These are phyloP conservation scores for Hyaena hyaena DNA, from an alignment of 2,113 vertebrate species.

Conservation along the genomic window DNA sequence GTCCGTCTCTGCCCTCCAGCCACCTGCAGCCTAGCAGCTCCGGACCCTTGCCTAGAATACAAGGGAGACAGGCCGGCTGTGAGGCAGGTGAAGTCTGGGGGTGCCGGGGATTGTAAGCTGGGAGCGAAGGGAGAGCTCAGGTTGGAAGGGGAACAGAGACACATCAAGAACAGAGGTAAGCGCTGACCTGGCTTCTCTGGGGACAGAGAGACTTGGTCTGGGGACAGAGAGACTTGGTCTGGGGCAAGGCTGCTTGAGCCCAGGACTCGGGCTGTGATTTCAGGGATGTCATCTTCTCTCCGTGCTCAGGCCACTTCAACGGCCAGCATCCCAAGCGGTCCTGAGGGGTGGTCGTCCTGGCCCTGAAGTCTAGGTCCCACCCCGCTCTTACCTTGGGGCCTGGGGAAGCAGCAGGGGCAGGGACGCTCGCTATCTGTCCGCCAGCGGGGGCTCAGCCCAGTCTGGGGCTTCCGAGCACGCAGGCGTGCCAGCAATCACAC, in stretches of 20 bases:
- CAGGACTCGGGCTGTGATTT: background rate
- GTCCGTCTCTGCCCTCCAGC: fast-evolving
- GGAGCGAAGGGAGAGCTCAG: background rate
- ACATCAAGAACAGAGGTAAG: background rate
- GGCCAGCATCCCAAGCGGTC: background rate
- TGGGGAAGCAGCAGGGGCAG: background rate
- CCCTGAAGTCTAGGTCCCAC: background rate
- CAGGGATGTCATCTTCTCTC: background rate
- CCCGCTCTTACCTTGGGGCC: fast-evolving
- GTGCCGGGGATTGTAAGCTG: background rate
- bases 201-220: background rate
- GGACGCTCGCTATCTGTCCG: background rate
- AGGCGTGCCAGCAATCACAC: background rate
- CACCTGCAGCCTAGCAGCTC: background rate
- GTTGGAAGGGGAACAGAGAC: background rate
- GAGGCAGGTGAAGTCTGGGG: background rate
- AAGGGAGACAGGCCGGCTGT: background rate
- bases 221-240: background rate
- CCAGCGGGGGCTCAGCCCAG: background rate
- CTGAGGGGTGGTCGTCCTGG: background rate
- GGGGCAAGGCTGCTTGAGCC: background rate
- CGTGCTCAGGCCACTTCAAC: background rate
- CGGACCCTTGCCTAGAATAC: background rate
- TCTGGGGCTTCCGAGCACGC: background rate
- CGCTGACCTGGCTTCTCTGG: background rate